phyloP scores from a whole-genome alignment of 2,113 vertebrate species.

The Nannospalax galili region DNA sequence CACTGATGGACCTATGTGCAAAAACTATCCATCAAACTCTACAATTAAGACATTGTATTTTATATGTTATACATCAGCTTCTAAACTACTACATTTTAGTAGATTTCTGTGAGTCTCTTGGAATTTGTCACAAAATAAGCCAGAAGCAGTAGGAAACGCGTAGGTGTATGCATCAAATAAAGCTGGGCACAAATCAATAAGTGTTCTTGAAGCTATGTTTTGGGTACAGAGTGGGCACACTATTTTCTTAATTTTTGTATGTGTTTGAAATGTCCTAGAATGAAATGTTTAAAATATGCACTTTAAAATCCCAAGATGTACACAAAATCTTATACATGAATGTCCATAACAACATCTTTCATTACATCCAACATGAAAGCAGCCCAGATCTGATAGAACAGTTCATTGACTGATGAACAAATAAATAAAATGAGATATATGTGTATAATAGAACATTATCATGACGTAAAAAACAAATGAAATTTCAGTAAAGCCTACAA shows the following conservation, averaged over 20 bases:
- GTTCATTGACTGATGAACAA: not conserved
- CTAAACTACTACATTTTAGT: not conserved
- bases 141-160: not conserved
- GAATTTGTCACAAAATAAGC: not conserved
- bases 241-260: too few species aligned
- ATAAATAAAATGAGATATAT: not conserved
- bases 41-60: not conserved
- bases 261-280: too few species aligned
- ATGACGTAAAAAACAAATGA: not conserved
- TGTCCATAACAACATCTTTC: not conserved
- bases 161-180: not conserved
- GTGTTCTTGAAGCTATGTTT: not conserved
- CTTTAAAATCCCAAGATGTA: not conserved
- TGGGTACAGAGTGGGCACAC: not conserved
- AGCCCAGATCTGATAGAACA: not conserved
- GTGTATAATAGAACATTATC: not conserved
- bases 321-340: not conserved
- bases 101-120: not conserved
- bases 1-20: not conserved
- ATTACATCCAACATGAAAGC: not conserved
- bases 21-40: not conserved
- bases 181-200: not conserved
- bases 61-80: not conserved
- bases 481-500: not conserved
- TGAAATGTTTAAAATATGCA: not conserved